These are phyloP conservation scores for Lasioglossum figueresi DNA, from an alignment of 2,888 invertebrate genomes.

Conservation along the genomic window DNA sequence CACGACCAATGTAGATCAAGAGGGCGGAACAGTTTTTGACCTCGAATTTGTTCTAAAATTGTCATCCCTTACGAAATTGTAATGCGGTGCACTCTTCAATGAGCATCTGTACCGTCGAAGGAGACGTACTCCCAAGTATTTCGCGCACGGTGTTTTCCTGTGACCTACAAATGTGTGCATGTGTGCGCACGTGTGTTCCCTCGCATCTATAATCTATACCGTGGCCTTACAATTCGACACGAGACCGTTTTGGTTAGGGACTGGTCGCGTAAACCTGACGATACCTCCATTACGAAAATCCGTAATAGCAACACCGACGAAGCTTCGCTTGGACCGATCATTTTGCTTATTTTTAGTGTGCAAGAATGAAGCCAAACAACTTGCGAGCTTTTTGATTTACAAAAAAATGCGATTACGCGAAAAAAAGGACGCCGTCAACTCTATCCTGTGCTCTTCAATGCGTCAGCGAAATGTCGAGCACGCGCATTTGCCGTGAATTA, in stretches of 20 bases:
- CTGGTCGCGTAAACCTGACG: not conserved
- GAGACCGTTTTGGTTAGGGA: not conserved
- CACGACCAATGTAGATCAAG: conserved; percentile 75
- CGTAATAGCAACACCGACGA: not conserved
- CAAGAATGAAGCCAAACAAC: conserved; percentile 30
- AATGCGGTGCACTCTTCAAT: conserved; percentile 45
- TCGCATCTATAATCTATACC: not conserved
- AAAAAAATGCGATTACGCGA: not conserved
- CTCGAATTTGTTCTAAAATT: conserved; percentile 76
- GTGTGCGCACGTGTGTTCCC: not conserved
- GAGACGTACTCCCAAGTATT: conserved; percentile 33
- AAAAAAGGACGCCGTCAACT: not conserved
- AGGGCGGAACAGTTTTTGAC: conserved; percentile 74
- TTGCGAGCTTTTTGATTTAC: not conserved
- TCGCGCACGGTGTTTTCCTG: not conserved
- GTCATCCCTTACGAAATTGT: conserved; percentile 72
- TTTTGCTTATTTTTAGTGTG: conserved; percentile 27
- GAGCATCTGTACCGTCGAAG: conserved; percentile 39
- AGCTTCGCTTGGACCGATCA: not conserved
- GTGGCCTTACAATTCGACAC: conserved; percentile 11
- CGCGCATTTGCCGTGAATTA: not conserved
- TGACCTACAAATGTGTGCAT: conserved; percentile 25
- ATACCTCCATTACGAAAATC: not conserved
- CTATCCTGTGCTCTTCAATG: not conserved
- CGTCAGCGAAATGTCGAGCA: not conserved